Base-by-base conservation (phyloP, 2,113 vertebrate species). In the Rutilus rutilus region DNA sequence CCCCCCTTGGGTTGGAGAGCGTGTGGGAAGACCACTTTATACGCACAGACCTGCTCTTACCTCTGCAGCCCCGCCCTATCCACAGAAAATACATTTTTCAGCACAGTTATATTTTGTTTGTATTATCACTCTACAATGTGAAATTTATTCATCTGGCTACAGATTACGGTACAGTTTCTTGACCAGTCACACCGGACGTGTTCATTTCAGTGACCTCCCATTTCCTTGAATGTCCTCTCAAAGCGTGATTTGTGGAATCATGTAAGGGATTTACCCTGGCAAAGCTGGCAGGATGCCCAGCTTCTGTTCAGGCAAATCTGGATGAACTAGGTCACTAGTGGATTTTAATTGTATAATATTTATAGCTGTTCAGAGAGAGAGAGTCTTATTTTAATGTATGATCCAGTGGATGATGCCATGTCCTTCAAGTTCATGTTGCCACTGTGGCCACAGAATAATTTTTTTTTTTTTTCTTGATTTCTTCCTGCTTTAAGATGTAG, bases 291-390 rank as follows among this genome's bases (percentile, higher is more conserved):
- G 12, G 25, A 62, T 39, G 17, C 59, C 50, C 23, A 19, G 25
- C 52, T n/a, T 54, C 60, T 74, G 23, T 77, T 5, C 67, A 77
- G 33, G 50, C 71, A 65, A 47, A 79, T 86, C 85, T 65, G 83
- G 78, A 78, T 89, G 62, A 94, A 92, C 78, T 93, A 89, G 91
- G 92, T 92, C 91, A 92, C 84, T 88, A 25, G 86, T 91, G 90
- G 89, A 94, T 93, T 92, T 91, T 89, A 42, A 75, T 92, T 86
- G 17, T 75, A 73, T 90, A 78, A 90, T 91, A 90, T 89, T 87
- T 88, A 87, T 90, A 90, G 84, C 87, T 86, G 84, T 87, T 69
- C 36, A 74, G 8, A 71, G 39, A 62, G 52, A 62, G 36, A 27
- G 42, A 74, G 30, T 8, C 50, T 85, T 84, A 33, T 15, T 86